These are phyloP conservation scores for Bathynomus jamesi DNA, from an alignment of 1,140 invertebrate genomes.

Conservation along the genomic window DNA sequence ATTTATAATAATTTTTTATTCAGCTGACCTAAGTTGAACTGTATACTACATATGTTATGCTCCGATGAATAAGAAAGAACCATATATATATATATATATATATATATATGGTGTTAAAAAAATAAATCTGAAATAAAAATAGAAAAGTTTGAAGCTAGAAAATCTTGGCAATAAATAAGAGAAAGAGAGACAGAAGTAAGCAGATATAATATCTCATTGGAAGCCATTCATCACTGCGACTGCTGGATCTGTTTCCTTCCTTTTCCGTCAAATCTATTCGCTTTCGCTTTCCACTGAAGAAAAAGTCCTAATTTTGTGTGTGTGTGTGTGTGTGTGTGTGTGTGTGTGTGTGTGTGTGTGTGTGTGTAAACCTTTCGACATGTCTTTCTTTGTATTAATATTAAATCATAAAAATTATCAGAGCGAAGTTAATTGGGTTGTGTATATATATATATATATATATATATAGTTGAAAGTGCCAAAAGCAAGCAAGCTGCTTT, in stretches of 20 bases:
- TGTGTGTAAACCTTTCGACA: too few relatives aligned
- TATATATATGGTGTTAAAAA: neutral
- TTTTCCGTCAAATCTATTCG: neutral
- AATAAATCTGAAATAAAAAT: neutral
- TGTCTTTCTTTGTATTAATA: too few relatives aligned
- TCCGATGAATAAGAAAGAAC: too few relatives aligned
- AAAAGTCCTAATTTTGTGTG: too few relatives aligned
- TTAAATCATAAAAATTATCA: too few relatives aligned
- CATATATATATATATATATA: neutral
- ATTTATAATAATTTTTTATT: neutral
- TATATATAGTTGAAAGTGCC: too few relatives aligned
- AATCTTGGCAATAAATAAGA: neutral
- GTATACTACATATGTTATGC: too few relatives aligned
- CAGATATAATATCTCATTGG: neutral
- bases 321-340: too few relatives aligned
- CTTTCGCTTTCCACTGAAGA: neutral
- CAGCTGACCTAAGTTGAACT: neutral
- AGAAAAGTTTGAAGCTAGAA: neutral
- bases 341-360: too few relatives aligned
- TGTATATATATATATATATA: neutral
- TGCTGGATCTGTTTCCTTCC: neutral
- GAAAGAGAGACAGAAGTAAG: neutral
- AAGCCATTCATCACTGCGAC: neutral
- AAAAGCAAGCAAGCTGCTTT: too few relatives aligned
- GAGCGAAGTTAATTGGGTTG: too few relatives aligned